These are phyloP conservation scores for Anas bahamensis DNA, from an alignment of 2,797 vertebrate genomes.

Conservation along the genomic window DNA sequence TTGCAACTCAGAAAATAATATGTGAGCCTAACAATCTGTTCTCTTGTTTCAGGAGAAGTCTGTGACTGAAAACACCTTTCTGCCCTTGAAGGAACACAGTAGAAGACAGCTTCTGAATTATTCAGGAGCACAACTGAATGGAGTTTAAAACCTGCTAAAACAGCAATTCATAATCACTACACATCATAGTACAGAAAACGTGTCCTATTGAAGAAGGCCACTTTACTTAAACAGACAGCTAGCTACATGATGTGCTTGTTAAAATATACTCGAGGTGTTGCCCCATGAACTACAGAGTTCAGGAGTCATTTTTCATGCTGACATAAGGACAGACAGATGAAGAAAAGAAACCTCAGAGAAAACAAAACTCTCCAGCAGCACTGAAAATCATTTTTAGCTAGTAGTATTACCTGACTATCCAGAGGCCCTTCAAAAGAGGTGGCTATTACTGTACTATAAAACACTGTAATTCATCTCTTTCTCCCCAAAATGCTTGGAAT, in stretches of 20 bases:
- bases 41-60: not conserved
- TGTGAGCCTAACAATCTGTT: not conserved
- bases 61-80: not conserved
- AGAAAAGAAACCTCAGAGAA: not conserved
- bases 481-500: not conserved
- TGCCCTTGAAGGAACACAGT: not conserved
- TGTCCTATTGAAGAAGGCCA: not conserved
- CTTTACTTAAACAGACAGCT: not conserved
- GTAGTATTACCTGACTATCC: not conserved
- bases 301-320: rapidly evolving
- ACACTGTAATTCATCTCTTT: not conserved
- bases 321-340: not conserved
- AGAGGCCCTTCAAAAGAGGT: not conserved
- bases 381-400: not conserved
- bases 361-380: not conserved
- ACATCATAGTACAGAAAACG: not conserved
- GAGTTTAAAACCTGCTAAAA: not conserved
- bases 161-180: not conserved
- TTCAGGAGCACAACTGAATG: not conserved
- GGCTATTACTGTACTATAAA: not conserved
- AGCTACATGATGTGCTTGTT: not conserved
- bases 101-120: not conserved
- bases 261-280: not conserved
- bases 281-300: not conserved
- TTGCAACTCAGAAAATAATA: not conserved